These are phyloP conservation scores for Pluvianellus socialis DNA, from an alignment of 2,113 vertebrate genomes.

Conservation along the genomic window DNA sequence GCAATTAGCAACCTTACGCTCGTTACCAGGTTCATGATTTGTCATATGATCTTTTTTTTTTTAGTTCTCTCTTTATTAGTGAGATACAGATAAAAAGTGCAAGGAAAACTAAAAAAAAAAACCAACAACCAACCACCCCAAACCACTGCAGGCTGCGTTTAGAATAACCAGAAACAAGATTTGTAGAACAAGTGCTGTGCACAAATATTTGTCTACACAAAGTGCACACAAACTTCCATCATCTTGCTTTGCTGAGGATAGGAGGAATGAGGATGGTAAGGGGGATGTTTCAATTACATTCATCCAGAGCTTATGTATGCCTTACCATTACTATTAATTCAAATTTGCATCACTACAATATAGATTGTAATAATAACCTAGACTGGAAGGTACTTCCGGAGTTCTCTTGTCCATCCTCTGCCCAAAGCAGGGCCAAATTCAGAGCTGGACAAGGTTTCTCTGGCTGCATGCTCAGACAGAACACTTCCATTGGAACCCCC, in stretches of 20 bases:
- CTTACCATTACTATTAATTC: background rate
- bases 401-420: background rate
- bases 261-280: background rate
- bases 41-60: background rate
- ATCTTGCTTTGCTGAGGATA: background rate
- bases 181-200: background rate
- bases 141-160: background rate
- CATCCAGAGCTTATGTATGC: background rate
- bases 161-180: background rate
- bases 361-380: background rate
- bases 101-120: background rate
- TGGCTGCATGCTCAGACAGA: background rate
- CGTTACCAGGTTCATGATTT: constrained; percentile 14
- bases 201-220: background rate
- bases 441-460: background rate
- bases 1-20: constrained; percentile 19
- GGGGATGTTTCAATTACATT: background rate
- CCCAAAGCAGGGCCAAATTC: background rate
- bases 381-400: background rate
- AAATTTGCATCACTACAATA: background rate
- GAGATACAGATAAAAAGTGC: constrained; percentile 1
- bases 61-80: background rate
- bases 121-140: no score
- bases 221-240: background rate
- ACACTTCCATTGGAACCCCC: background rate